phyloP scores from a whole-genome alignment of 2,113 vertebrate species.

The Cyprinodon brontotheroides region DNA sequence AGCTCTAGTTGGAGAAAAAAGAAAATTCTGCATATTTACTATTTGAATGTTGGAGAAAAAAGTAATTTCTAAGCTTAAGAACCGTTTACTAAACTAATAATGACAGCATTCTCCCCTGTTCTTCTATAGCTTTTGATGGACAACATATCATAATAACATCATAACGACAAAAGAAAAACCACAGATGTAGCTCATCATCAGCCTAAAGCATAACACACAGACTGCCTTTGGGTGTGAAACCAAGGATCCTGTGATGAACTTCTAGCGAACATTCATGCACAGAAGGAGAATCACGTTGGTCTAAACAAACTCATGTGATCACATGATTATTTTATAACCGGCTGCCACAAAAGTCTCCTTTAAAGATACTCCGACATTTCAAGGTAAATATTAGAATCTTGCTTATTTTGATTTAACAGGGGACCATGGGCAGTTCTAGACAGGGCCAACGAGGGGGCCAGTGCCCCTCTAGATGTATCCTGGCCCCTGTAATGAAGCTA shows the following conservation, averaged over 20 bases:
- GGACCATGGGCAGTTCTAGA: neutral
- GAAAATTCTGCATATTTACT: neutral
- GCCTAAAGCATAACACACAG: neutral
- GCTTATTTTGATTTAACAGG: neutral
- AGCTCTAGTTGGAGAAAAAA: neutral
- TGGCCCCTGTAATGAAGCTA: no score
- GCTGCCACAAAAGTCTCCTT: neutral
- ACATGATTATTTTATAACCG: neutral
- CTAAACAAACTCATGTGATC: neutral
- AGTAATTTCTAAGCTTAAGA: neutral
- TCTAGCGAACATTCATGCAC: neutral
- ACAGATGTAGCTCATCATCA: neutral
- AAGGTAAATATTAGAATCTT: neutral
- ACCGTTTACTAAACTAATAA: neutral
- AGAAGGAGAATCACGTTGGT: neutral
- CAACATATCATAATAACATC: neutral
- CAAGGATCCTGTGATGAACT: neutral
- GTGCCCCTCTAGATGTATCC: no score
- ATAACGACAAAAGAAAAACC: neutral
- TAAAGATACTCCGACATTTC: neutral
- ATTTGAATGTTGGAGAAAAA: neutral
- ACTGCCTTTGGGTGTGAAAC: neutral
- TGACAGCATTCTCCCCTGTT: neutral
- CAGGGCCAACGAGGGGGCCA: no score
- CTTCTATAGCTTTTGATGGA: no score